Conservation (phyloP, 2,888 invertebrate genomes). For the Drosophila neotestacea region DNA sequence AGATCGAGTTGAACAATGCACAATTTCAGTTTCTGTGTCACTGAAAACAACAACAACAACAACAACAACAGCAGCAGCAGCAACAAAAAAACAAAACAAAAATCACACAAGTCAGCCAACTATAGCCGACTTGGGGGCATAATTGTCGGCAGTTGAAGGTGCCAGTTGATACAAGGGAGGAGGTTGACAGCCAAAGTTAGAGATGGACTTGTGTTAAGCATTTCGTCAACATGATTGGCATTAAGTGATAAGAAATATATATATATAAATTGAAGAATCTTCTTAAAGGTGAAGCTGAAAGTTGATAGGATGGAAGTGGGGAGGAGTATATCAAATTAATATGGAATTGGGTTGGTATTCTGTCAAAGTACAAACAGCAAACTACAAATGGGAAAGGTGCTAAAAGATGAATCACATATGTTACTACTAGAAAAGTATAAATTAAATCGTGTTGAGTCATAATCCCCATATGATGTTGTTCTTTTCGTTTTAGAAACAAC, state of each 20-base stretch:
- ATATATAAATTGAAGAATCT: not conserved
- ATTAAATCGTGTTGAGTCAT: slow-evolving; percentile 1
- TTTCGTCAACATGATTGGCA: not conserved
- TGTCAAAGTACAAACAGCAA: not conserved
- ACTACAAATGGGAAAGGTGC: not conserved
- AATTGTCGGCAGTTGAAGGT: slow-evolving; percentile 60
- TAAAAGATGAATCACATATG: slow-evolving; percentile 1
- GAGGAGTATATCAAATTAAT: too few relatives aligned
- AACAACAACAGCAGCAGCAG: slow-evolving; percentile 35
- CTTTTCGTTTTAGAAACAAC: too few relatives aligned
- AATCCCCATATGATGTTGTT: too few relatives aligned
- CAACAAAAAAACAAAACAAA: slow-evolving; percentile 50
- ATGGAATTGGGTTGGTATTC: not conserved
- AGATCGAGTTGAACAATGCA: slow-evolving; percentile 74
- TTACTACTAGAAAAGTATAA: not conserved
- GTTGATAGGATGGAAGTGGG: not conserved
- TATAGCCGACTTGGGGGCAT: slow-evolving; percentile 72
- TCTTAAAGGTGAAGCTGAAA: not conserved
- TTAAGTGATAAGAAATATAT: not conserved
- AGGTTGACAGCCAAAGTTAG: slow-evolving; percentile 7
- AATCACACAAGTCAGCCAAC: slow-evolving; percentile 83
- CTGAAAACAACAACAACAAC: slow-evolving; percentile 70
- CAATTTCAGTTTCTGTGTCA: slow-evolving; percentile 85
- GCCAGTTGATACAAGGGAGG: slow-evolving; percentile 22
- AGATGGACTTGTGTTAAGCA: slow-evolving; percentile 8